These are phyloP conservation scores for Acromyrmex echinatior DNA, from an alignment of 1,140 invertebrate genomes.

Conservation along the genomic window DNA sequence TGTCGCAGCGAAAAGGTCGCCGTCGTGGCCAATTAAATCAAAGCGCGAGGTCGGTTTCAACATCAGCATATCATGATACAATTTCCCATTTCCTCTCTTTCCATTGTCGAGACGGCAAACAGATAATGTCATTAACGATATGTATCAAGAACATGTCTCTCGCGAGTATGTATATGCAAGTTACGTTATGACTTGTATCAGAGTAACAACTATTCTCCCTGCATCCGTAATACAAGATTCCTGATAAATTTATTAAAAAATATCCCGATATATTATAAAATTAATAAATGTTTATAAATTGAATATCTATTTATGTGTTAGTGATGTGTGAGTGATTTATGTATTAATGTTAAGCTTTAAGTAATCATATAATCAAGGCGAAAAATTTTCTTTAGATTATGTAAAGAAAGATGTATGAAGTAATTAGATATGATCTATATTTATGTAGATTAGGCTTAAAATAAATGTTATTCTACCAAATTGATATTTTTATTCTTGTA, in stretches of 20 bases:
- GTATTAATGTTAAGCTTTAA: neutral
- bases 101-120: neutral
- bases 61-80: neutral
- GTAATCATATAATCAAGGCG: neutral
- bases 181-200: conserved; percentile 6
- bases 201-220: neutral
- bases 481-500: neutral
- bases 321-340: neutral
- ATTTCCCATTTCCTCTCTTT: conserved; percentile 2
- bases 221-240: neutral
- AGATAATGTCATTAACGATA: conserved; percentile 22
- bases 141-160: neutral
- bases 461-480: neutral
- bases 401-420: neutral
- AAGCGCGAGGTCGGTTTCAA: neutral
- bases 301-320: neutral
- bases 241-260: neutral
- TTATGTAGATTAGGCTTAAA: neutral
- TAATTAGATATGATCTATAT: neutral
- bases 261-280: neutral
- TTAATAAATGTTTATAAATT: neutral
- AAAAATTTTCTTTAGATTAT: neutral
- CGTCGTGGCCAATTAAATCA: conserved; percentile 1
- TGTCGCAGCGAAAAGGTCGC: conserved; percentile 1
- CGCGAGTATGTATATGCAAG: too few relatives aligned